Evolutionary conservation across 2,888 invertebrate species (phyloP).

Genomic region (Amphiduros pacificus): DNA sequence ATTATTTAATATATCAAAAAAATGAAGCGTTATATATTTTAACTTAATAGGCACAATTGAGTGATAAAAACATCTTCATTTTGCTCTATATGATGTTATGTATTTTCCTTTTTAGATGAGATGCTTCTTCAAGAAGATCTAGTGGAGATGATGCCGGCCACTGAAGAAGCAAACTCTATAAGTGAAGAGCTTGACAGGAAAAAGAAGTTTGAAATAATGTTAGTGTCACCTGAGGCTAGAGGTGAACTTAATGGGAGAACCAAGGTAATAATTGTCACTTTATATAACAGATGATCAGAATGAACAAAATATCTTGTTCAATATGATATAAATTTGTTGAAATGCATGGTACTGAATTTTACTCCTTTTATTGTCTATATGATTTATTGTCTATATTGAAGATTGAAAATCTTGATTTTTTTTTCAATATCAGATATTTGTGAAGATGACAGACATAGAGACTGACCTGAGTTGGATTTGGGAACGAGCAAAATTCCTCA

Average conservation of each 20-base stretch:
- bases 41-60: too few species aligned
- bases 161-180: conserved; percentile 65
- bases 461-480: conserved; percentile 64
- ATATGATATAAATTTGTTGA: too few species aligned
- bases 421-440: conserved; percentile 37
- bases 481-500: conserved; percentile 63
- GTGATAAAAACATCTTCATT: too few species aligned
- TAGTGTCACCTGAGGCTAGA: conserved; percentile 63
- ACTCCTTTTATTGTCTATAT: too few species aligned
- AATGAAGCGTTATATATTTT: too few species aligned
- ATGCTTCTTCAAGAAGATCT: conserved; percentile 63
- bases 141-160: conserved; percentile 62
- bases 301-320: too few species aligned
- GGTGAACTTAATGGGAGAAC: conserved; percentile 60
- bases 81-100: not conserved
- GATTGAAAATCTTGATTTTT: too few species aligned
- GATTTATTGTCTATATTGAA: too few species aligned
- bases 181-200: conserved; percentile 63
- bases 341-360: too few species aligned
- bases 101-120: conserved; percentile 47
- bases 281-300: too few species aligned
- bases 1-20: too few species aligned
- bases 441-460: conserved; percentile 62
- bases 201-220: conserved; percentile 62
- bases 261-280: conserved; percentile 48